A percentile compares a stretch with the other conserved stretches of the same genome.
Conservation (phyloP, 2,888 invertebrate species). For the Brachynemurus nebulosus region DNA sequence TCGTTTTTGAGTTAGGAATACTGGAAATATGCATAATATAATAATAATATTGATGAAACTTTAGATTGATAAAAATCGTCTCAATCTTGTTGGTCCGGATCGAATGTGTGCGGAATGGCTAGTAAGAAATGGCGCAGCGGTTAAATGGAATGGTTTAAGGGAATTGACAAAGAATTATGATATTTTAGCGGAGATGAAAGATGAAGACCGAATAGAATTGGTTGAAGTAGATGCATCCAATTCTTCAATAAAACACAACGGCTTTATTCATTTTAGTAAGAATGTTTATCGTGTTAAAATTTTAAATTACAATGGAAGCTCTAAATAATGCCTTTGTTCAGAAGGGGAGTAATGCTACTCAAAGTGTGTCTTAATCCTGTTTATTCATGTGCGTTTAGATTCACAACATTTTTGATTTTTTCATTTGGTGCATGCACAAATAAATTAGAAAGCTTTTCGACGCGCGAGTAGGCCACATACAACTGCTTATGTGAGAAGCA, state of each 20-base stretch:
- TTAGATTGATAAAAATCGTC: slow-evolving; percentile 47
- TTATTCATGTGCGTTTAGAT: no score
- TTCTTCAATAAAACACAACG: slow-evolving; percentile 68
- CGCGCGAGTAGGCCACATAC: no score
- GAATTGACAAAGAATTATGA: slow-evolving; percentile 59
- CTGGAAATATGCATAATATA: background rate
- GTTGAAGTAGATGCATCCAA: slow-evolving; percentile 67
- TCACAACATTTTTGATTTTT: no score
- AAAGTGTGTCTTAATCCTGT: no score
- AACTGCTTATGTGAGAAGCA: no score
- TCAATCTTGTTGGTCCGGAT: slow-evolving; percentile 68
- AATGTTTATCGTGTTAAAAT: no score
- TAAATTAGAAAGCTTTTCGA: no score
- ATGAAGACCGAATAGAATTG: slow-evolving; percentile 29
- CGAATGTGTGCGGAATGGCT: slow-evolving; percentile 92
- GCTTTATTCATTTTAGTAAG: slow-evolving; percentile 68
- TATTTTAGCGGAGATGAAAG: slow-evolving; percentile 43
- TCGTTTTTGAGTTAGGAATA: background rate
- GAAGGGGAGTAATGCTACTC: no score
- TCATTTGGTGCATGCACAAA: no score
- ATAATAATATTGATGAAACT: no score
- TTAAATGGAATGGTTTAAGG: slow-evolving; percentile 48
- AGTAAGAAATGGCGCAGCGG: slow-evolving; percentile 72
- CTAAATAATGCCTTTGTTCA: no score
- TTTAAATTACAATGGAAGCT: no score